Conservation (phyloP, 2,113 vertebrate species). For the Sterna hirundo region DNA sequence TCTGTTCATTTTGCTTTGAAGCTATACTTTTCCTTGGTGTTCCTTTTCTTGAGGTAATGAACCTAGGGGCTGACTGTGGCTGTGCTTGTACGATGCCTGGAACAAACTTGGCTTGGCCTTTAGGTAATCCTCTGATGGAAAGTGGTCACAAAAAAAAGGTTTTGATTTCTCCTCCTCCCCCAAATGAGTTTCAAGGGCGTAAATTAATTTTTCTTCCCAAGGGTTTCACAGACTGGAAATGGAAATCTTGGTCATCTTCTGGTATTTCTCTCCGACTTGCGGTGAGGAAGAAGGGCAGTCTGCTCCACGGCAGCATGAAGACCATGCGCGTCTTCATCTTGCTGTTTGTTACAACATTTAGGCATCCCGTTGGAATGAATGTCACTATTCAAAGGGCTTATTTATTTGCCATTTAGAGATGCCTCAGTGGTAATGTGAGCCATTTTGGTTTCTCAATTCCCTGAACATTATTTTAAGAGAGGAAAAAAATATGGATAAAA, state of each 20-base stretch:
- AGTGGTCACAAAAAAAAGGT: neutral
- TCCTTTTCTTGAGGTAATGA: neutral
- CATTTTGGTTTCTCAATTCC: conserved; percentile 45
- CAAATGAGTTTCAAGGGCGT: neutral
- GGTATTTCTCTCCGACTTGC: neutral
- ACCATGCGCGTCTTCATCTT: neutral
- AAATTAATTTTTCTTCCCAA: neutral
- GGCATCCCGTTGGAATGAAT: neutral
- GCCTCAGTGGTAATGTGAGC: neutral
- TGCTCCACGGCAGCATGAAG: rapidly evolving
- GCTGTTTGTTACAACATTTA: neutral
- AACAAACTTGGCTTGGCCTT: neutral
- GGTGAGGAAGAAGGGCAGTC: neutral
- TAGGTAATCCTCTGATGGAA: neutral
- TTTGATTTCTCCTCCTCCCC: neutral
- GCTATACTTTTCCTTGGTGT: neutral
- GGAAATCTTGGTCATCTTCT: neutral
- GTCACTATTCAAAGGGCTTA: neutral
- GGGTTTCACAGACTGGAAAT: neutral
- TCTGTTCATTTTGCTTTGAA: neutral
- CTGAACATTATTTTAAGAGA: conserved; percentile 27
- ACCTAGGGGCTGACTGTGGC: neutral
- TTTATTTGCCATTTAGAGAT: conserved; percentile 37
- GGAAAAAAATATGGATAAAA: neutral
- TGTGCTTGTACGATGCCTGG: neutral